These are phyloP conservation scores for Dascillus cervinus DNA, from an alignment of 2,888 invertebrate species.

Conservation along the genomic window DNA sequence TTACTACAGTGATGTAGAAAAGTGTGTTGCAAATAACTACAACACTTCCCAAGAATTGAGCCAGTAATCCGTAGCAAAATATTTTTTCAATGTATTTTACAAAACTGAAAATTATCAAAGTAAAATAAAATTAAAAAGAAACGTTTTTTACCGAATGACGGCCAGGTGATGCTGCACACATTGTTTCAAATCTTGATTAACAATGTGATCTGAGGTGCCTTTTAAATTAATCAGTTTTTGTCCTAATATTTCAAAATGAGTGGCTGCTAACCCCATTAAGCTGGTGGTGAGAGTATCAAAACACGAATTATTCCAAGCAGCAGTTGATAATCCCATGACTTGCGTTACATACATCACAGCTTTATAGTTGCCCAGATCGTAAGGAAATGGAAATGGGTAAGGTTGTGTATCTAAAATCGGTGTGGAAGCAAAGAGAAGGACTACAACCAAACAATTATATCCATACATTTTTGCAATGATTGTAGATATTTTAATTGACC, in stretches of 20 bases:
- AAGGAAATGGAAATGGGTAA: conserved; percentile 16
- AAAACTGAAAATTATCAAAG: conserved; percentile 6
- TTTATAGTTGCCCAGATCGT: conserved; percentile 9
- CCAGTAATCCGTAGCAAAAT: conserved; percentile 9
- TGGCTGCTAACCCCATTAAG: conserved; percentile 9
- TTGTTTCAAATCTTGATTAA: conserved; percentile 4
- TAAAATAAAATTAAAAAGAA: not conserved
- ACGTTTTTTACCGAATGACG: conserved; percentile 6
- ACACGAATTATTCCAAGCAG: conserved; percentile 15
- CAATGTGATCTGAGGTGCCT: not conserved
- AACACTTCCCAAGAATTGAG: conserved; percentile 11
- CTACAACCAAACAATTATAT: conserved; percentile 3
- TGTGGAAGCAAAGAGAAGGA: conserved; percentile 6
- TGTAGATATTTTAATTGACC: conserved; percentile 7
- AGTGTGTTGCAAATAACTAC: too few species aligned
- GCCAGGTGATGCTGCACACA: conserved; percentile 11
- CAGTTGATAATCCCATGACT: conserved; percentile 2
- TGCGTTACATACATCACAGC: conserved; percentile 12
- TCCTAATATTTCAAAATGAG: conserved; percentile 12
- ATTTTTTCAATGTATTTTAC: conserved; percentile 9
- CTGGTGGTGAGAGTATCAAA: conserved; percentile 10
- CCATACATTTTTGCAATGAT: conserved; percentile 9
- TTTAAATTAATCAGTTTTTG: conserved; percentile 4
- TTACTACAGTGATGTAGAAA: too few species aligned
- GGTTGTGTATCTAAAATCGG: conserved; percentile 10